Conservation (phyloP, 2,888 invertebrate species). For the Drosophila mayaguana region DNA sequence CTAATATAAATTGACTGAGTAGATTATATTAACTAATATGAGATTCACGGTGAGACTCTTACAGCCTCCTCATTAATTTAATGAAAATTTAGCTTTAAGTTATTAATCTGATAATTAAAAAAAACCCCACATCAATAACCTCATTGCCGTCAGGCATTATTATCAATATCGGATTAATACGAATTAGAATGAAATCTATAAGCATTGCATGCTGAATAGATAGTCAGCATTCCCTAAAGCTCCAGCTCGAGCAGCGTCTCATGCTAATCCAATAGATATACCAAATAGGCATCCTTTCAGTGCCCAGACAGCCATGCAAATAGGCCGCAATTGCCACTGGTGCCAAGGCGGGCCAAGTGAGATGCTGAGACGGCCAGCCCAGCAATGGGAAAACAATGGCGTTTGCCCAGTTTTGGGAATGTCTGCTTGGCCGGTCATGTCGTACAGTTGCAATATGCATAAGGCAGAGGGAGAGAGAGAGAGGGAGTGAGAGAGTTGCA, state of each 20-base stretch:
- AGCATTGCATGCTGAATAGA: slow-evolving; percentile 40
- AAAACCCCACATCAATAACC: neutral
- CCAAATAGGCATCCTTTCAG: slow-evolving; percentile 46
- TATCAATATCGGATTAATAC: slow-evolving; percentile 22
- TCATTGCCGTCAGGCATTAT: slow-evolving; percentile 1
- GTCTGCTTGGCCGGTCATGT: slow-evolving; percentile 23
- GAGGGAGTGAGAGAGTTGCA: neutral
- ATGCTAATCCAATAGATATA: slow-evolving; percentile 39
- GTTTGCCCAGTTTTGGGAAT: slow-evolving; percentile 42
- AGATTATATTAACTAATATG: no score
- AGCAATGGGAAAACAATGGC: slow-evolving; percentile 53
- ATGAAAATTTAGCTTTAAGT: neutral
- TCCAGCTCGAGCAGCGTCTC: slow-evolving; percentile 2
- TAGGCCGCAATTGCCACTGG: slow-evolving; percentile 39
- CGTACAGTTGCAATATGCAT: slow-evolving; percentile 53
- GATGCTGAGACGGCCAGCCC: slow-evolving; percentile 9
- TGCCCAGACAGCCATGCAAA: slow-evolving; percentile 58
- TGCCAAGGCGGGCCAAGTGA: slow-evolving; percentile 8
- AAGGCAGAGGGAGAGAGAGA: neutral
- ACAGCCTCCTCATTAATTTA: neutral
- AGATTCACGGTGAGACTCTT: no score
- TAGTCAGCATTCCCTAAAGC: slow-evolving; percentile 8
- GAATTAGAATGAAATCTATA: slow-evolving; percentile 29
- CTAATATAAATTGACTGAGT: no score
- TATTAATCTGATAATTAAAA: no score